These are phyloP conservation scores for Aspidiotus destructor DNA, from an alignment of 2,888 invertebrate species.

Conservation along the genomic window DNA sequence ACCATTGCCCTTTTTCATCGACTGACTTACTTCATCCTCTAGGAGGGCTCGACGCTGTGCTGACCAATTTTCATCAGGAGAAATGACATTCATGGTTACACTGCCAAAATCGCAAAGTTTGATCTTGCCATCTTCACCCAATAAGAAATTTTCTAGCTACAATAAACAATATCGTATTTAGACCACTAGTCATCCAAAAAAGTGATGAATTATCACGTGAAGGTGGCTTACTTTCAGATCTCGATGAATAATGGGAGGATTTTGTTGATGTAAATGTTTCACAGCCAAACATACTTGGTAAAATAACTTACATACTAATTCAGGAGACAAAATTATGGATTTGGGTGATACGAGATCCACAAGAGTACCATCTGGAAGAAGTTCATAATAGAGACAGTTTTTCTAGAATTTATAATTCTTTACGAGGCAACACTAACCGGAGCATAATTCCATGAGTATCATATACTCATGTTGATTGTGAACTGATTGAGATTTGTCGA, in stretches of 20 bases:
- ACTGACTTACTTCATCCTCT: constrained; percentile 71
- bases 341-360: constrained; percentile 55
- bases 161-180: constrained; percentile 23
- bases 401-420: not conserved
- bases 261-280: constrained; percentile 78
- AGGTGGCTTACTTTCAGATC: constrained; percentile 68
- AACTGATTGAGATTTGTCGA: constrained; percentile 65
- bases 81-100: constrained; percentile 69
- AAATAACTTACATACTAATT: constrained; percentile 70
- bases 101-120: constrained; percentile 98
- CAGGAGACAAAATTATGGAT: constrained; percentile 53
- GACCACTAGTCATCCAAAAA: not conserved
- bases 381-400: constrained; percentile 7
- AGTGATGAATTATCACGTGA: too few species aligned
- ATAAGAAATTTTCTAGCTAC: constrained; percentile 80
- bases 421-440: constrained; percentile 48
- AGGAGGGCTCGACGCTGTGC: constrained; percentile 80
- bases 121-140: constrained; percentile 71
- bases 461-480: constrained; percentile 84
- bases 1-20: not conserved
- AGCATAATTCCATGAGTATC: constrained; percentile 84
- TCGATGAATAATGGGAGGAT: constrained; percentile 84
- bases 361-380: constrained; percentile 50
- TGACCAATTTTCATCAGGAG: constrained; percentile 84
- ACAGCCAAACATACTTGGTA: constrained; percentile 86